Evolutionary conservation across 2,888 invertebrate species (phyloP), one percentile per base, ranked within the genome.

Genomic region (Leptura quadrifasciata): DNA sequence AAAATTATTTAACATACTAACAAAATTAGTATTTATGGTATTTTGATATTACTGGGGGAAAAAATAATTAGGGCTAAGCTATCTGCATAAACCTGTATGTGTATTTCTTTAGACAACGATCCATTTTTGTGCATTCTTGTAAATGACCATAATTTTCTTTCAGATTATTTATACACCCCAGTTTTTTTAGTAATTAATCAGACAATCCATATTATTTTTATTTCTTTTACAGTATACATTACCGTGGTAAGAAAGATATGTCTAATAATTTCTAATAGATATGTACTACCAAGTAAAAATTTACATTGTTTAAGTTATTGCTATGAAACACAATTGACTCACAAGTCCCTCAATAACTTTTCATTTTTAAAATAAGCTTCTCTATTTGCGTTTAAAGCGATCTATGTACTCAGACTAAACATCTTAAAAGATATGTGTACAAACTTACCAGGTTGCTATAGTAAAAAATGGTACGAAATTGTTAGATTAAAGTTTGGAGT

Each of bases 381-480:
- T 72, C 74, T 74, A 77, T 74, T 76, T 76, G 68, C 70, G 21
- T 68, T 76, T 76, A 76, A 79, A 80, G 80, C 80, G 72, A 70
- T 76, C 80, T 81, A 80, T 82, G 82, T 83, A 83, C 79, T 83
- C 82, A 81, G 65, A 74, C 79, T 81, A 80, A 77, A 81, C 78
- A 83, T 76, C 79, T 85, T 86, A 87, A 84, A 83, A 83, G 85
- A 84, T 84, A 82, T 81, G 83, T 85, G 84, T 86, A 87, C 82
- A 86, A 86, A 85, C 82, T 85, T 84, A 85, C 82, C 82, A 85
- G 84, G 83, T 85, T 84, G 84, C 85, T 85, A 85, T 85, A 86
- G 87, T 88, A 87, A 87, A 88, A 87, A 87, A 87, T 85, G 80
- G 86, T 87, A 87, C 82, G 86, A 87, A 88, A 86, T 83, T 81